These are phyloP conservation scores for Sinodicranocentrus sp. DNA, from an alignment of 2,888 invertebrate species.

Conservation along the genomic window DNA sequence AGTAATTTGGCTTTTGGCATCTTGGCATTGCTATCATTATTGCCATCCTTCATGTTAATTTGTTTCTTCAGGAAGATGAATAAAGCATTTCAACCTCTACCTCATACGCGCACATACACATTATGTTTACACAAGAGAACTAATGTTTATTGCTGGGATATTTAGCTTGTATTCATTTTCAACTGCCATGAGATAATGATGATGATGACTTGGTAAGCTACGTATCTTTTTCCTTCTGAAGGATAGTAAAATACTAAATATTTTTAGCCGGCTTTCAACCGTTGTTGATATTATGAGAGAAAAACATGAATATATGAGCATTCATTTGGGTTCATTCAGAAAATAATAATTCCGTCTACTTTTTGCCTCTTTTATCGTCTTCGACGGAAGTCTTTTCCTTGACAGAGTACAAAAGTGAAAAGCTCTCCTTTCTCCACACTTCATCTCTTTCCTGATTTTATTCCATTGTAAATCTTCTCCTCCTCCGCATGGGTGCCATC, in stretches of 20 bases:
- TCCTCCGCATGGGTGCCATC: too few species aligned
- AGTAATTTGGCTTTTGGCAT: neutral
- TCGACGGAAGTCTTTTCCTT: slow-evolving; percentile 6
- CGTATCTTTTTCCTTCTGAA: neutral
- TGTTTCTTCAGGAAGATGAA: neutral
- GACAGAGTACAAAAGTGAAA: neutral
- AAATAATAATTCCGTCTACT: slow-evolving; percentile 7
- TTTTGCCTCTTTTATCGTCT: slow-evolving; percentile 1
- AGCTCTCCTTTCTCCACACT: neutral
- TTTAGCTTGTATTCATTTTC: neutral
- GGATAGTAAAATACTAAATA: neutral
- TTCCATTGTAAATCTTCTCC: slow-evolving; percentile 18
- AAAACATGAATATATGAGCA: slow-evolving; percentile 10
- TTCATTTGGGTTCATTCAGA: neutral
- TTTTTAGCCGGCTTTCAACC: neutral
- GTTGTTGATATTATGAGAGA: neutral
- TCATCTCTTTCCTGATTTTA: slow-evolving; percentile 9
- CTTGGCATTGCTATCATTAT: slow-evolving; percentile 10
- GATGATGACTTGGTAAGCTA: slow-evolving; percentile 18
- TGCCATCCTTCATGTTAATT: slow-evolving; percentile 31
- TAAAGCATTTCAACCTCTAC: too few species aligned
- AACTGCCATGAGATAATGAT: slow-evolving; percentile 16
- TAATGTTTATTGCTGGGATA: too few species aligned
- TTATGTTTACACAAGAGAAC: too few species aligned
- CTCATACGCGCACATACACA: neutral